These are phyloP conservation scores for Zaprionus davidi DNA, from an alignment of 1,140 invertebrate genomes.

Conservation along the genomic window DNA sequence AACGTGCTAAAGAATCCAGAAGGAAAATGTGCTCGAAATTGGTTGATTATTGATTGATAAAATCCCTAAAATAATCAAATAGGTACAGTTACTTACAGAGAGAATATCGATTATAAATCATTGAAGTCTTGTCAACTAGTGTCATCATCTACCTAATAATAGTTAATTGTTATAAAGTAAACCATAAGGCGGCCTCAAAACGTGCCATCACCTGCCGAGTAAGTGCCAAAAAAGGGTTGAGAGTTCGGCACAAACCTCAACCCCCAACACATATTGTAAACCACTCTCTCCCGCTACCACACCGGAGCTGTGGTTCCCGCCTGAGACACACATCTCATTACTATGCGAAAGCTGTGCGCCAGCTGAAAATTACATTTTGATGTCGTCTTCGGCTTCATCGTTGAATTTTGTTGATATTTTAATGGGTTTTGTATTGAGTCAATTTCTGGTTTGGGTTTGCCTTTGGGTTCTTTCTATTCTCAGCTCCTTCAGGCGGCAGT, in stretches of 20 bases:
- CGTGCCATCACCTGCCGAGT: not conserved
- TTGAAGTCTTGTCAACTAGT: not conserved
- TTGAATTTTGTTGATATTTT: constrained; percentile 78
- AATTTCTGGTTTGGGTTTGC: constrained; percentile 38
- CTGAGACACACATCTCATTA: constrained; percentile 57
- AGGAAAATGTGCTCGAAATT: not conserved
- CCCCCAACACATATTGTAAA: constrained; percentile 15
- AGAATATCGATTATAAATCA: not conserved
- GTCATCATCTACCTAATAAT: not conserved
- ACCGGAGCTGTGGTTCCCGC: not conserved
- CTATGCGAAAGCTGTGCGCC: constrained; percentile 69
- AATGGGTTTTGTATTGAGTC: constrained; percentile 77
- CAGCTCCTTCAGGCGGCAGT: constrained; percentile 40
- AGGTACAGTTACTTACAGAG: not conserved
- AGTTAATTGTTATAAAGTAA: constrained; percentile 6
- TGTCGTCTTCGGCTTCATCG: constrained; percentile 60
- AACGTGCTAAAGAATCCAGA: constrained; percentile 22
- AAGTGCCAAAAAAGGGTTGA: constrained; percentile 15
- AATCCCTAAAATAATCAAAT: too few species aligned
- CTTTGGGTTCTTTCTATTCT: not conserved
- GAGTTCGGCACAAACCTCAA: not conserved
- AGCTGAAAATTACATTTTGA: constrained; percentile 79
- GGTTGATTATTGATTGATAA: constrained; percentile 3
- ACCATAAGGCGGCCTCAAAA: not conserved
- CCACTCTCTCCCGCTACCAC: not conserved